Base-by-base conservation (phyloP, 2,797 vertebrate species). In the Ctenosaura bakeri region DNA sequence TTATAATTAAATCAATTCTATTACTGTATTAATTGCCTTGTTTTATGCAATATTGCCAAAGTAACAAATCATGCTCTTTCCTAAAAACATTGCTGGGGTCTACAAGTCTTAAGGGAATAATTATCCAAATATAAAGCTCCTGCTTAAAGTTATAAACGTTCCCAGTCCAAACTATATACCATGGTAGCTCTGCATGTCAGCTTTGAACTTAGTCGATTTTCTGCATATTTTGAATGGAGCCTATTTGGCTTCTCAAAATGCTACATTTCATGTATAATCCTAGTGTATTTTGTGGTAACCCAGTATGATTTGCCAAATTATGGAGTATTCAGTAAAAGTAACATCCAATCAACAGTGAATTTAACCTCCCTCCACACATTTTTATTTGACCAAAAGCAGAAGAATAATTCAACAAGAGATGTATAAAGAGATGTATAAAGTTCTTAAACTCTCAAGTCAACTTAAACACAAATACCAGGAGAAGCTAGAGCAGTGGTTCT, bases 1-100 rank as follows among this genome's bases (percentile, higher is more conserved):
- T 85, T 77, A 89, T 88, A 94, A 94, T 90, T 89, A 92, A 94
- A 90, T 62, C 71, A 73, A n/a, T 85, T 88, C 84, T 50, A 64
- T 83, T 46, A 69, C 66, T 85, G 64, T 22, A 89, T n/a, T 88
- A 87, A 83, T 83, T 77, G 2, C 52, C 22, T 69, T 62, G 89
- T 81, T 87, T 83, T 74, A 89, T 79, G 82, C n/a, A 76, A 66
- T 87, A 66, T 35, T 90, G 83, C 78, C 90, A 64, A 74, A 88
- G 90, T n/a, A 64, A 52, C 32, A 76, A 69, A 90, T 92, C 92
- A 83, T 88, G 76, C 89, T 71, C 78, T 86, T 82, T 95, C 64
- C 92, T 76, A 92, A 95, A 88, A 69, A 85, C 38, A 77, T 84
- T 89, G 73, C 42, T 77, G 66, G 42, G 89, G 83, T 62, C 62